Percentiles rank a stretch among this genome's conserved stretches.
Evolutionary conservation across 35 echinoderm and acorn worm genomes (phyloP).

Genomic region (Eucidaris tribuloides): DNA sequence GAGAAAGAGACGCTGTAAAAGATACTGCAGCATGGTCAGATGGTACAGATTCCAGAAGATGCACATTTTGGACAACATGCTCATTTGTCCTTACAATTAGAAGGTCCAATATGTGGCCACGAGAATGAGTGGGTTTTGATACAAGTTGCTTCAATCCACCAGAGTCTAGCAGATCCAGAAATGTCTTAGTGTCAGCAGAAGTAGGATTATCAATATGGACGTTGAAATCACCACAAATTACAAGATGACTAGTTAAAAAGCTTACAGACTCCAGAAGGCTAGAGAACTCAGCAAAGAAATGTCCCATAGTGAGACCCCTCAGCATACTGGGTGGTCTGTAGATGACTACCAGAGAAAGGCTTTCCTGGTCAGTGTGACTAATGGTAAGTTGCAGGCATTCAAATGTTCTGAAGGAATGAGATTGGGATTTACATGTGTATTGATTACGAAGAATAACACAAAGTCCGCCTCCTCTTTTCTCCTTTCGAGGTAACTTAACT

Average conservation of each 20-base stretch:
- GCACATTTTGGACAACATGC: no score
- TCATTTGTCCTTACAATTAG: no score
- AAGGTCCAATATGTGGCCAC: no score
- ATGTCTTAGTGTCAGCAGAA: neutral
- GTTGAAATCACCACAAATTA: slow-evolving; percentile 2
- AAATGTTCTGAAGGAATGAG: slow-evolving; percentile 8
- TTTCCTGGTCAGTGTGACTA: neutral
- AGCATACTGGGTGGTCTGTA: slow-evolving; percentile 1
- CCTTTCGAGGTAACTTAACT: neutral
- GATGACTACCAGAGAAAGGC: neutral
- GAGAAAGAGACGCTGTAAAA: no score
- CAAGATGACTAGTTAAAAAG: neutral
- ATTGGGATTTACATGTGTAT: neutral
- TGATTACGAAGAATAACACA: slow-evolving; percentile 14
- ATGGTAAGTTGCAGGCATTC: slow-evolving; percentile 17
- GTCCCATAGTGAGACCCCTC: neutral
- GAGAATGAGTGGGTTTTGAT: no score
- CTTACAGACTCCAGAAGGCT: neutral
- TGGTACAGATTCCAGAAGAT: no score
- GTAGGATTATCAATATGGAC: neutral
- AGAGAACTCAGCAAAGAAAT: slow-evolving; percentile 15
- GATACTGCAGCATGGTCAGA: no score
- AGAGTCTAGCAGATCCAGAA: neutral
- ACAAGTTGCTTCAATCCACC: slow-evolving; percentile 6
- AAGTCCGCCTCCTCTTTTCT: slow-evolving; percentile 30